Evolutionary conservation across 2,888 invertebrate species (phyloP).

Genomic region (Lottia scabra): DNA sequence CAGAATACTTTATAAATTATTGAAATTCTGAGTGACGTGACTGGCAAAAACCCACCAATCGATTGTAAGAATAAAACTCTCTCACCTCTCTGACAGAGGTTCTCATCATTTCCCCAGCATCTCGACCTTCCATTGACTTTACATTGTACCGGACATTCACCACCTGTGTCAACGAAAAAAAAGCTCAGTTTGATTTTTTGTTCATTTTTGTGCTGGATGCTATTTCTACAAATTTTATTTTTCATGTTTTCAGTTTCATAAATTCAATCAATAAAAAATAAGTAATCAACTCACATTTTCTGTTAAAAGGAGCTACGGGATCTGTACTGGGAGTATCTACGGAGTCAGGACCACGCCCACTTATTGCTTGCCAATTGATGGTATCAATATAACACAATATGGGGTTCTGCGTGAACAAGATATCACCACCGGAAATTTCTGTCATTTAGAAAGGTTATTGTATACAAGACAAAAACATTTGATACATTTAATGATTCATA

Average conservation of each 20-base stretch:
- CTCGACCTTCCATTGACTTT: slow-evolving; percentile 70
- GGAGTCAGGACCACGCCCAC: slow-evolving; percentile 31
- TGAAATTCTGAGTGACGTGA: too few species aligned
- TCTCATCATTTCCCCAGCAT: slow-evolving; percentile 94
- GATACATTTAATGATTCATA: too few species aligned
- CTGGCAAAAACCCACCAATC: too few species aligned
- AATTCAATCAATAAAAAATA: too few species aligned
- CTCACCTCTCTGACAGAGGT: slow-evolving; percentile 66
- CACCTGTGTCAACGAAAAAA: slow-evolving; percentile 22
- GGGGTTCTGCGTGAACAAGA: slow-evolving; percentile 92
- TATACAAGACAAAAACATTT: too few species aligned
- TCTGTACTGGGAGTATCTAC: slow-evolving; percentile 31
- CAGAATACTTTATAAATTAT: too few species aligned
- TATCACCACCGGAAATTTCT: slow-evolving; percentile 91
- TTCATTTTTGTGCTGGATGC: too few species aligned
- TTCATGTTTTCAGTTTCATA: too few species aligned
- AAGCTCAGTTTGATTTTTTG: too few species aligned
- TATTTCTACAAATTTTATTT: too few species aligned
- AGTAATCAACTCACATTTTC: slow-evolving; percentile 24
- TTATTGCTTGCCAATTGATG: slow-evolving; percentile 90
- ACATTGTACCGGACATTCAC: slow-evolving; percentile 36
- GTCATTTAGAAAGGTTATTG: slow-evolving; percentile 39
- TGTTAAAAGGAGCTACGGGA: slow-evolving; percentile 23
- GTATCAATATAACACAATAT: slow-evolving; percentile 93
- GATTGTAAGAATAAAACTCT: too few species aligned